A percentile compares a stretch with the other conserved stretches of the same genome.
Conservation (phyloP, 2,797 vertebrate genomes). For the Acipenser transmontanus region DNA sequence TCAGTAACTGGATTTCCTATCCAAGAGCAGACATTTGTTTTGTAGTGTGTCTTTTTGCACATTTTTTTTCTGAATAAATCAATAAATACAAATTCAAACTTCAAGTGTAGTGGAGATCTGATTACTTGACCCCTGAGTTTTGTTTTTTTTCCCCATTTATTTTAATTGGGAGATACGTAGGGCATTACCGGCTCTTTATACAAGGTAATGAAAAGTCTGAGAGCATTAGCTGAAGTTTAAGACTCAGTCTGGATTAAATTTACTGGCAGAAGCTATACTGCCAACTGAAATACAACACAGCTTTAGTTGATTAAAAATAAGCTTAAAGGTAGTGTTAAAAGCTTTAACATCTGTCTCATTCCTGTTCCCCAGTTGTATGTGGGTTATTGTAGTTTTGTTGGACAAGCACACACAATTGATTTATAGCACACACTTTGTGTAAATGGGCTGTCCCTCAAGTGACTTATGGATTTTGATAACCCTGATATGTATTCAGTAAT, state of each 20-base stretch:
- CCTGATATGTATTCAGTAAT: no score
- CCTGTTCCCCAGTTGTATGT: neutral
- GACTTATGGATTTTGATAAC: no score
- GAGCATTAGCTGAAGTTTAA: constrained; percentile 3
- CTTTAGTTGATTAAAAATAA: constrained; percentile 1
- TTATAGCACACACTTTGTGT: no score
- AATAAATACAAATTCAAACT: neutral
- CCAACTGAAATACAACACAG: neutral
- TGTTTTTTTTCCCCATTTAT: neutral
- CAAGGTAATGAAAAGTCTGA: constrained; percentile 1
- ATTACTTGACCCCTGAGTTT: constrained; percentile 9
- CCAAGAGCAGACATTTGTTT: no score
- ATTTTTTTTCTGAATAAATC: no score
- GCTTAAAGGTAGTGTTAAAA: neutral
- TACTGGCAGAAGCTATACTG: constrained; percentile 1
- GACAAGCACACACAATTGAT: no score
- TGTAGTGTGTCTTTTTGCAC: no score
- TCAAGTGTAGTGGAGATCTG: neutral
- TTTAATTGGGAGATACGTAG: constrained; percentile 3
- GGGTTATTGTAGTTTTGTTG: no score
- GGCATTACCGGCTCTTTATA: neutral
- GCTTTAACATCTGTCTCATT: neutral
- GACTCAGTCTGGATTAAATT: constrained; percentile 3
- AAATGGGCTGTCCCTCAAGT: no score
- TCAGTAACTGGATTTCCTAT: no score